Evolutionary conservation across 2,888 invertebrate genomes (phyloP).

Genomic region (Ormyrus rosae): DNA sequence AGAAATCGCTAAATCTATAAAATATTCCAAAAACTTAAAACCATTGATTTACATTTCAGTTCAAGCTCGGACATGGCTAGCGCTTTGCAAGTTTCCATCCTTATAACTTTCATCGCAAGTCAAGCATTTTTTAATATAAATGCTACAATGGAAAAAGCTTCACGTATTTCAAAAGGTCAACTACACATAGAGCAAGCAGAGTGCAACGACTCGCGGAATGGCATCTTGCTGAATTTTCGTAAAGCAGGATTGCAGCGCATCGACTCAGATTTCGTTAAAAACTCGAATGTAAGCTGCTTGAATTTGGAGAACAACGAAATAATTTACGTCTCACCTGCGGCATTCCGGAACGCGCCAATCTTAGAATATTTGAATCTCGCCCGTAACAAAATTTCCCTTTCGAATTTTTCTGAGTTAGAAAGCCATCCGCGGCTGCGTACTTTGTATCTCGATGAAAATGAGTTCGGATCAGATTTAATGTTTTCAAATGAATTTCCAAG

Average conservation of each 20-base stretch:
- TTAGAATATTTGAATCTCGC: conserved; percentile 65
- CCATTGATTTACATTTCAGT: neutral
- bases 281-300: conserved; percentile 62
- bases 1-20: neutral
- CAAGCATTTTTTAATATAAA: neutral
- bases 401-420: conserved; percentile 61
- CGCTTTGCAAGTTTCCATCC: neutral
- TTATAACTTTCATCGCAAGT: no score
- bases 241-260: conserved; percentile 25
- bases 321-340: conserved; percentile 55
- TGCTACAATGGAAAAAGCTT: neutral
- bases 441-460: conserved; percentile 63
- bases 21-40: neutral
- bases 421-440: conserved; percentile 59
- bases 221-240: conserved; percentile 24
- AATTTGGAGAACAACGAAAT: conserved; percentile 63
- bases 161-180: neutral
- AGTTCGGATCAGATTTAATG: conserved; percentile 33
- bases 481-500: conserved; percentile 59
- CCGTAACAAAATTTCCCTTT: conserved; percentile 62
- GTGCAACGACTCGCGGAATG: conserved; percentile 6
- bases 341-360: conserved; percentile 62
- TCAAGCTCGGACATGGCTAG: no score
- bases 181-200: neutral
- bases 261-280: conserved; percentile 59